Base-by-base conservation (phyloP, 2,888 invertebrate species). In the Brachyptera putata region DNA sequence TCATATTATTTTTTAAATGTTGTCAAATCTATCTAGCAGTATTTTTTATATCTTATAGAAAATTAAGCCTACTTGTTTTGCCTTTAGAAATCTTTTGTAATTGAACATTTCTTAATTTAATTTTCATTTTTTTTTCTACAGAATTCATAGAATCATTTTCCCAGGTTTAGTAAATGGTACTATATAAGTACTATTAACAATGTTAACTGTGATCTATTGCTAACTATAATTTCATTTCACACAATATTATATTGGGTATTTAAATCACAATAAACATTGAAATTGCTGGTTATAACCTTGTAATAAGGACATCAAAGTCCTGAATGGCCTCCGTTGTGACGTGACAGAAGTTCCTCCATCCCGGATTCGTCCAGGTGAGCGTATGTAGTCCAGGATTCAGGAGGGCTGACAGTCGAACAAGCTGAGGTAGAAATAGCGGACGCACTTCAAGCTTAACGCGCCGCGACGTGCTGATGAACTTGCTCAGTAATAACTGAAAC, bases 391-490 rank as follows among this genome's bases (percentile, higher is more conserved):
- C 95, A 0, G 95, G 94, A 58, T 88, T 84, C 22, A 96, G 77
- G 66, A 91, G 83, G 9, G 87, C 86, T 1, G 92, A 89, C 13
- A 96, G 80, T 22, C 88, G 85, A 24, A 91, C 87, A 63, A 95
- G 79, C 78, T 95, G 94, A 0, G 94, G 93, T 30, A 93, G 79
- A 71, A 96, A 86, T 56, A 97, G 77, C 21, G 93, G 91, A n/a
- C 95, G 83, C 14, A 95, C 91, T 76, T 95, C 95, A 46, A 87
- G 76, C 70, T 92, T 91, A 0, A 92, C 91, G 26, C 84, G 82
- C 57, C 83, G 80, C 0, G 90, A 86, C 1, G 86, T 86, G 49
- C 79, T 77, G 30, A 87, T 76, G 68, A 90, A 90, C 72, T 89
- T 85, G 70, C 89, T 86, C 60, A 92, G 80, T 43, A 92, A 79